These are phyloP conservation scores for Papilio protenor DNA, from an alignment of 2,888 invertebrate species.

Conservation along the genomic window DNA sequence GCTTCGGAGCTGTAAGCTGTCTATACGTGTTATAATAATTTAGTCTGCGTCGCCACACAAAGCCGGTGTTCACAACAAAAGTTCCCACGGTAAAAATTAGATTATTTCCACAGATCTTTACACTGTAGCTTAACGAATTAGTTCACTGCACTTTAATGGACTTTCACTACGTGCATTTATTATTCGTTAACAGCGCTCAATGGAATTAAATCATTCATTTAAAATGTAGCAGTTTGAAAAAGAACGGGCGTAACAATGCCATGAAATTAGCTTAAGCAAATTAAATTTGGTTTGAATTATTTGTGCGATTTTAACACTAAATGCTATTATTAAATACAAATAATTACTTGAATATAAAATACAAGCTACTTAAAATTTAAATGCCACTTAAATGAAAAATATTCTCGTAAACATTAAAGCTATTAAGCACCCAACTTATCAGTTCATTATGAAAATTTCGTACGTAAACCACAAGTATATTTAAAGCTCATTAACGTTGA, in stretches of 20 bases:
- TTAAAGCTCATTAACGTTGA: conserved; percentile 34
- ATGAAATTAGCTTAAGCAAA: conserved; percentile 20
- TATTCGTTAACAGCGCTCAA: conserved; percentile 33
- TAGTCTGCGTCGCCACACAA: conserved; percentile 45
- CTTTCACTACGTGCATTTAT: conserved; percentile 25
- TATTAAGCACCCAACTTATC: conserved; percentile 7
- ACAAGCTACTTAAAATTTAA: not conserved
- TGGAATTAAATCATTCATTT: conserved; percentile 25
- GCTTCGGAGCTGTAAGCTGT: conserved; percentile 37
- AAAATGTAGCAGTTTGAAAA: conserved; percentile 12
- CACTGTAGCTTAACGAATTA: conserved; percentile 39
- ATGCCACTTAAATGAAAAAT: not conserved
- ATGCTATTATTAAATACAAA: not conserved
- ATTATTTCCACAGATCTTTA: conserved; percentile 42
- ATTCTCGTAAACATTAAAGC: not conserved
- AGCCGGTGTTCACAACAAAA: conserved; percentile 26
- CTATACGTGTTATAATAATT: conserved; percentile 43
- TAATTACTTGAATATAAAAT: not conserved
- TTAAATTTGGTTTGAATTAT: not conserved
- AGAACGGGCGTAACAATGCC: conserved; percentile 19
- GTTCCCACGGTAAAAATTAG: conserved; percentile 46
- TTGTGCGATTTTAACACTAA: not conserved
- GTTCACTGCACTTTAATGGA: conserved; percentile 33
- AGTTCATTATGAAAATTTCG: conserved; percentile 7
- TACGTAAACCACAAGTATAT: conserved; percentile 11